phyloP scores from a whole-genome alignment of 2,113 vertebrate species.

The Paratilapia polleni region DNA sequence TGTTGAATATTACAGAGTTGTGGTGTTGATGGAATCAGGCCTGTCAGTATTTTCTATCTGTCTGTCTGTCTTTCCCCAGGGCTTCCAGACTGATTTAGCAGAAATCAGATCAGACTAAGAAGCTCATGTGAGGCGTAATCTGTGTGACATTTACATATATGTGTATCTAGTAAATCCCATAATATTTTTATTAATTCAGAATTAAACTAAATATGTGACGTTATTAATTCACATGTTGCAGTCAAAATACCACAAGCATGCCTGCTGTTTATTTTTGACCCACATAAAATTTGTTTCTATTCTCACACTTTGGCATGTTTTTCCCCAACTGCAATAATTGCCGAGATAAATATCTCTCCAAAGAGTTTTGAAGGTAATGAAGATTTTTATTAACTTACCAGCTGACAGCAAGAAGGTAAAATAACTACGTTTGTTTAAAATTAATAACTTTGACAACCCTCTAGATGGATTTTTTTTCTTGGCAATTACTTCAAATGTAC shows the following conservation, averaged over 20 bases:
- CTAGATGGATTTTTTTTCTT: neutral
- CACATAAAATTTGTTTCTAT: neutral
- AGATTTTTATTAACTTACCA: neutral
- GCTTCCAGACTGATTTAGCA: constrained; percentile 71
- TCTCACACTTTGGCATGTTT: neutral
- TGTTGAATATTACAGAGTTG: neutral
- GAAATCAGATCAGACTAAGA: constrained; percentile 78
- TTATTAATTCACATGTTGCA: constrained; percentile 40
- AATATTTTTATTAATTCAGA: constrained; percentile 72
- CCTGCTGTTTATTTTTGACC: constrained; percentile 8
- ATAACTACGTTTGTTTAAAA: neutral
- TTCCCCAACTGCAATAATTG: neutral
- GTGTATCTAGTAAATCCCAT: constrained; percentile 70
- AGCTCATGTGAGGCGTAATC: constrained; percentile 72
- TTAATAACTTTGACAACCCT: neutral
- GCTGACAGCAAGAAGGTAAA: neutral
- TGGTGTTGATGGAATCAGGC: neutral
- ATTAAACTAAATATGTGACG: constrained; percentile 63
- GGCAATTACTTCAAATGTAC: neutral
- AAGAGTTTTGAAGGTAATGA: neutral
- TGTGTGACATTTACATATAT: constrained; percentile 77
- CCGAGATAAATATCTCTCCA: neutral
- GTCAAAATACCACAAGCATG: neutral
- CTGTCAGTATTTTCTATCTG: neutral
- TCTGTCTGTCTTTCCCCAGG: constrained; percentile 13